A percentile compares a stretch with the other conserved stretches of the same genome.
Conservation (phyloP, 2,888 invertebrate genomes). For the Tanytarsus gracilentus region DNA sequence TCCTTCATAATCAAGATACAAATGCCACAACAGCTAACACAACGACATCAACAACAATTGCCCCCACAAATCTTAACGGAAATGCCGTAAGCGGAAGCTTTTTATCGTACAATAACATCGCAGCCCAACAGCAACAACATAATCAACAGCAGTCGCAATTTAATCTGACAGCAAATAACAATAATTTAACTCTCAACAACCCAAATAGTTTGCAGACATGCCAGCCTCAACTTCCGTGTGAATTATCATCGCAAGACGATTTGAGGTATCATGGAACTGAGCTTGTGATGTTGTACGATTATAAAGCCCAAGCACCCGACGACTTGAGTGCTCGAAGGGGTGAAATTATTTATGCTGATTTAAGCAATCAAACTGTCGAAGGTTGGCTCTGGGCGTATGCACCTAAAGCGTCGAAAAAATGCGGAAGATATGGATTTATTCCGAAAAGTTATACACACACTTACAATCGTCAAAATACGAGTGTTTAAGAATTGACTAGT, state of each 20-base stretch:
- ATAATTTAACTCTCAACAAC: constrained; percentile 3
- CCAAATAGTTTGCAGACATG: background rate
- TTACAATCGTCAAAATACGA: constrained; percentile 58
- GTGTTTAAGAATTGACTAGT: constrained; percentile 16
- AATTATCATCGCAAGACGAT: constrained; percentile 47
- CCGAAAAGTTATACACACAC: constrained; percentile 90
- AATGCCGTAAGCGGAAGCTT: constrained; percentile 32
- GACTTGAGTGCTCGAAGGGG: constrained; percentile 83
- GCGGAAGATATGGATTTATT: constrained; percentile 78
- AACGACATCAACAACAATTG: constrained; percentile 13
- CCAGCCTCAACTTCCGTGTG: constrained; percentile 33
- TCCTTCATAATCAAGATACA: constrained; percentile 46
- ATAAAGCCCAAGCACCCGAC: constrained; percentile 90
- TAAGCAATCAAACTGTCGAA: constrained; percentile 86
- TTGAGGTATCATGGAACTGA: constrained; percentile 79
- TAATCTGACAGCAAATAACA: constrained; percentile 1
- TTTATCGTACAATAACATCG: constrained; percentile 9
- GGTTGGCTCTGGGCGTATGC: constrained; percentile 95
- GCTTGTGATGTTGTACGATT: constrained; percentile 89
- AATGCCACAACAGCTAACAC: constrained; percentile 36
- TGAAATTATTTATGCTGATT: constrained; percentile 92
- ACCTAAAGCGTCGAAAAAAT: constrained; percentile 60
- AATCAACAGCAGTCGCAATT: constrained; percentile 13
- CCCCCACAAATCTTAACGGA: constrained; percentile 33
- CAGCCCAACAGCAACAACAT: background rate